Conservation (phyloP, 2,113 vertebrate genomes). For the Tragelaphus imberbis region DNA sequence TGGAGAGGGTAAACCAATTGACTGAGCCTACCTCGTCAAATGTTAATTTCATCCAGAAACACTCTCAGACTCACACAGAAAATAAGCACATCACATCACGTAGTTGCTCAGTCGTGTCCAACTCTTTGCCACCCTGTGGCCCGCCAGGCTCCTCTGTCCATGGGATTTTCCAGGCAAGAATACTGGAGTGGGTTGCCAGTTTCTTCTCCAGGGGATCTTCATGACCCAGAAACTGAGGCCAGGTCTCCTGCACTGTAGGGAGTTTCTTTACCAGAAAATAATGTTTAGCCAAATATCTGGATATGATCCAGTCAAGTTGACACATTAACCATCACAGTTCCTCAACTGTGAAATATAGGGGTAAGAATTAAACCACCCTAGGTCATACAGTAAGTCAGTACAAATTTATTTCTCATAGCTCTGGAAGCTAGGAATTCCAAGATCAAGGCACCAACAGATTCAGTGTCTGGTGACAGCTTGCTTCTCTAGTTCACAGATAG, state of each 20-base stretch:
- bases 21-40: background rate
- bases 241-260: background rate
- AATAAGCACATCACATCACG: background rate
- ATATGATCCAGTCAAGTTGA: background rate
- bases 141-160: background rate
- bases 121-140: background rate
- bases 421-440: background rate
- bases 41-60: background rate
- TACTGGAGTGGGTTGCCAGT: background rate
- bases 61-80: background rate
- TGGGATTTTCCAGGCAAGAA: background rate
- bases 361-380: background rate
- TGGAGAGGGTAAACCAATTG: background rate
- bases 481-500: background rate
- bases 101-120: background rate
- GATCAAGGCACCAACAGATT: background rate
- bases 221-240: background rate
- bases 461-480: background rate
- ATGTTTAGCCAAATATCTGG: background rate
- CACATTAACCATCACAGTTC: too few species aligned
- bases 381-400: background rate
- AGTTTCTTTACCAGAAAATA: background rate
- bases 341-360: accelerated
- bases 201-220: background rate
- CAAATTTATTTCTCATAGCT: background rate